These are phyloP conservation scores for Mormoops blainvillei DNA, from an alignment of 2,113 vertebrate species.

Conservation along the genomic window DNA sequence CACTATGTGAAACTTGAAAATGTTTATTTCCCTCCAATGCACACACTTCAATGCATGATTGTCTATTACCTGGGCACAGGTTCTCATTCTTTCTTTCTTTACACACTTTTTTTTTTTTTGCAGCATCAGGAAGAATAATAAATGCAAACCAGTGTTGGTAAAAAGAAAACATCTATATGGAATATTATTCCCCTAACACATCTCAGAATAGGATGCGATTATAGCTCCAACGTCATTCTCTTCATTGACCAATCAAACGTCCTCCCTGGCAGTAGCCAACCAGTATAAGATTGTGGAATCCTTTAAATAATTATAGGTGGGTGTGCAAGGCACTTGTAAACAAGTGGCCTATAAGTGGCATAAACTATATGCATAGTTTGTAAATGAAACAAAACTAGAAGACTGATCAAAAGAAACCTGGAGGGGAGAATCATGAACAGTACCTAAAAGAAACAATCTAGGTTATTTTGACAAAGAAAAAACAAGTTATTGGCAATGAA, in stretches of 20 bases:
- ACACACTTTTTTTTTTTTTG: neutral
- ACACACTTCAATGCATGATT: neutral
- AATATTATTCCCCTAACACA: neutral
- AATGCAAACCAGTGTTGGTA: neutral
- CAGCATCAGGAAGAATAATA: neutral
- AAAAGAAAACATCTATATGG: neutral
- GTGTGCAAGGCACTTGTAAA: neutral
- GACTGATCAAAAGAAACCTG: neutral
- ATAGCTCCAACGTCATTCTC: neutral
- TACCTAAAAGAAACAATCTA: neutral
- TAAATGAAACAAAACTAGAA: neutral
- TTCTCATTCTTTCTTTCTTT: neutral
- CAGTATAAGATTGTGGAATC: neutral
- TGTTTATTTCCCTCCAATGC: neutral
- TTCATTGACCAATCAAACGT: neutral
- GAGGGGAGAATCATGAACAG: neutral
- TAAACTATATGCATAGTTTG: neutral
- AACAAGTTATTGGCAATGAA: neutral
- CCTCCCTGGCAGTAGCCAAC: neutral
- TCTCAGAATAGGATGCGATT: neutral
- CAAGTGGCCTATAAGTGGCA: neutral
- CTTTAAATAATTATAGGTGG: neutral
- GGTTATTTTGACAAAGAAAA: neutral
- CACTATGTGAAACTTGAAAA: neutral
- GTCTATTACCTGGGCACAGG: neutral